Percentiles rank a stretch among this genome's conserved stretches.
phyloP scores from a whole-genome alignment of 2,797 vertebrate species.

The Takifugu rubripes region DNA sequence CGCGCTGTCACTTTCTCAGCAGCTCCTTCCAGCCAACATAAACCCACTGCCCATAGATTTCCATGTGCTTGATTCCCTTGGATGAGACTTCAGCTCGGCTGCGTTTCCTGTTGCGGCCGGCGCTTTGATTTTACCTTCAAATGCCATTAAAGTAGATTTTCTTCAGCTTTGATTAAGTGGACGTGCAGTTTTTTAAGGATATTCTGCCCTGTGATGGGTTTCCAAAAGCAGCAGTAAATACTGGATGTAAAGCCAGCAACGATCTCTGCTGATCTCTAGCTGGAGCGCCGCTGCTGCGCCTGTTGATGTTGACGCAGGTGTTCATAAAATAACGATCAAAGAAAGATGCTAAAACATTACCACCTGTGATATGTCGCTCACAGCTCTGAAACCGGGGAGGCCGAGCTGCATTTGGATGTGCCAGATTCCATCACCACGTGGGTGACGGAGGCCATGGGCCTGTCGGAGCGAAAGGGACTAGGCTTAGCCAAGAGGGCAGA shows the following conservation, averaged over 20 bases:
- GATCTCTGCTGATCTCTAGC: slow-evolving; percentile 56
- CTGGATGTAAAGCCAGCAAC: slow-evolving; percentile 52
- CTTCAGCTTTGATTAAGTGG: slow-evolving; percentile 60
- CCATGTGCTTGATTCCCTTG: slow-evolving; percentile 62
- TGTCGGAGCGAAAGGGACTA: slow-evolving; percentile 81
- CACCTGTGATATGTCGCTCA: not conserved
- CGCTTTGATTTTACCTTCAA: slow-evolving; percentile 60
- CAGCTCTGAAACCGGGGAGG: slow-evolving; percentile 78
- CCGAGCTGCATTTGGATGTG: slow-evolving; percentile 79
- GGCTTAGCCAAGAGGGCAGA: slow-evolving; percentile 76
- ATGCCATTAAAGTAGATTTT: slow-evolving; percentile 58
- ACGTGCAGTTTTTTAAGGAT: slow-evolving; percentile 52
- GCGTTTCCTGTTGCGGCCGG: slow-evolving; percentile 58
- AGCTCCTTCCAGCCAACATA: slow-evolving; percentile 61
- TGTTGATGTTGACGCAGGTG: slow-evolving; percentile 66
- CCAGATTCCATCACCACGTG: slow-evolving; percentile 92
- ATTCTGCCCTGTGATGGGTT: slow-evolving; percentile 41
- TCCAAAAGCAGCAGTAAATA: slow-evolving; percentile 61
- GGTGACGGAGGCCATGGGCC: slow-evolving; percentile 83
- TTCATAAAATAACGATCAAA: slow-evolving; percentile 33
- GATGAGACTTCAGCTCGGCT: slow-evolving; percentile 44
- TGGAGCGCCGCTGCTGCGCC: slow-evolving; percentile 54
- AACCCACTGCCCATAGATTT: slow-evolving; percentile 65
- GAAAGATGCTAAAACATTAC: slow-evolving; percentile 15
- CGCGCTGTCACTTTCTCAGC: slow-evolving; percentile 45